Base-by-base conservation (phyloP, 1,140 invertebrate genomes). In the Tachypleus tridentatus region DNA sequence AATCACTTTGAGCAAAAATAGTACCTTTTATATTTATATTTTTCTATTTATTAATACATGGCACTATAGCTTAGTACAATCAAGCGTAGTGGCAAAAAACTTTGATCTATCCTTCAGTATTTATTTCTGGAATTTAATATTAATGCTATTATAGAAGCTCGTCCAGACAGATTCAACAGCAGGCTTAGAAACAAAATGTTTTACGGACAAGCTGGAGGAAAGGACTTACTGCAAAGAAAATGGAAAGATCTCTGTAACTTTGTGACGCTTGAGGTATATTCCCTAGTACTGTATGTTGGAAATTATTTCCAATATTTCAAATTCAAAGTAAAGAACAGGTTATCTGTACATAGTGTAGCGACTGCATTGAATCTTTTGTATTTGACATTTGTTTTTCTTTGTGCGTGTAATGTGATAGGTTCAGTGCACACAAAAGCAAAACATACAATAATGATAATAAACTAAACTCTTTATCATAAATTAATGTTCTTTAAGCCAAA, bases 151-250 rank as follows among this genome's bases (percentile, higher is more conserved):
- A 29, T 29, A 95, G 95, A 98, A 81, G 96, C 95, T 1, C 95
- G 97, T 79, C 96, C 96, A 1, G 91, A 97, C 79, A 93, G 91
- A 73, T 97, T 99, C 77, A 98, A 97, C 76, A 97, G 93, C 47
- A 83, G 96, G 58, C 83, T 98, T 64, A 83, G 91, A 68, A 98
- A 98, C 78, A 97, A 97, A 79, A 88, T 98, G 84, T 97, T 94
- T 77, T 98, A 98, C 78, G 95, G 94, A 6, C 95, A 97, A 73
- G 91, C 94, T 73, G 96, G 96, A 3, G 94, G 95, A 4, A 96
- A 96, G 78, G 96, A 98, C 81, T 78, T 98, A 58, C 83, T 98
- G 70, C 87, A 91, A 73, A 80, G 94, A 54, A 96, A 95, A 74
- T 98, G 95, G 91, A 96, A 95, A 76, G 91, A 91, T 69, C 81